Conservation (phyloP, 37 sponge, comb jelly and placozoan species). For the Axinella damicornis region DNA sequence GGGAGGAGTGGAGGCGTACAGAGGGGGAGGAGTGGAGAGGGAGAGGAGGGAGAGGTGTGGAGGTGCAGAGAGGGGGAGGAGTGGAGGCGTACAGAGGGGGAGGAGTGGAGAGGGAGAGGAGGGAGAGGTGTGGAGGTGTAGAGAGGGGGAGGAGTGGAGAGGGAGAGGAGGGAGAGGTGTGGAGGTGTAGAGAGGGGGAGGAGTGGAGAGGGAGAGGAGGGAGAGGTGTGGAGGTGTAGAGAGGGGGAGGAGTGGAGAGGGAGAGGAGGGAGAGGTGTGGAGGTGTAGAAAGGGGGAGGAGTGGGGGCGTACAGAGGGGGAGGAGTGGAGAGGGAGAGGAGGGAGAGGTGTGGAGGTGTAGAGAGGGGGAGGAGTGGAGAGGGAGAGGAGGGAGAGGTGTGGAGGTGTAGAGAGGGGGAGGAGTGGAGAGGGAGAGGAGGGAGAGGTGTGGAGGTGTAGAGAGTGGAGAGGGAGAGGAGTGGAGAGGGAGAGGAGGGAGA, state of each 20-base stretch:
- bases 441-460: background rate
- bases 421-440: too few species aligned
- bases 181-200: background rate
- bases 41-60: background rate
- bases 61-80: background rate
- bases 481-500: background rate
- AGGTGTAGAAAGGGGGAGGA: background rate
- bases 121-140: too few species aligned
- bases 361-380: too few species aligned
- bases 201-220: too few species aligned
- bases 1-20: background rate
- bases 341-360: too few species aligned
- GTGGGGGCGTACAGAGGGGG: too few species aligned
- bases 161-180: too few species aligned
- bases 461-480: background rate
- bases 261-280: background rate
- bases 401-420: background rate
- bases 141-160: too few species aligned
- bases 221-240: background rate
- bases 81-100: too few species aligned
- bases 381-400: too few species aligned
- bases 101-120: too few species aligned
- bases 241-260: background rate
- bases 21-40: background rate
- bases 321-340: too few species aligned